Evolutionary conservation across 2,888 invertebrate species (phyloP).

Genomic region (Trachelus troglodyta): DNA sequence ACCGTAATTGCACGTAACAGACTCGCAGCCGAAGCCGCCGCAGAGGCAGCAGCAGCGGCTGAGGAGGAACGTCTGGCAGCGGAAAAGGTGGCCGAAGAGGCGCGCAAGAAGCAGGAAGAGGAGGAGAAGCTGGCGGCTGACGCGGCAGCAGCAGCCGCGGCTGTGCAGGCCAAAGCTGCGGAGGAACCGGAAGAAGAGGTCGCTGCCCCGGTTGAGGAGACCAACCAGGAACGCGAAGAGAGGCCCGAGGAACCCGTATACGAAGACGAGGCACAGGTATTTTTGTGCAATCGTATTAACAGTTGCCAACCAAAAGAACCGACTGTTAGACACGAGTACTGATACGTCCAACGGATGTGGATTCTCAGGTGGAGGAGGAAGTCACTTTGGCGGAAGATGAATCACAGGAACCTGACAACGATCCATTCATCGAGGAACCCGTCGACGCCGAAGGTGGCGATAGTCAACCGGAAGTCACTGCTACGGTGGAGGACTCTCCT

Average conservation of each 20-base stretch:
- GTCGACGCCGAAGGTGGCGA: slow-evolving; percentile 27
- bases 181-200: slow-evolving; percentile 44
- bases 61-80: slow-evolving; percentile 68
- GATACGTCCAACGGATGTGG: too few relatives aligned
- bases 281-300: neutral
- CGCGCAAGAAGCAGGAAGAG: slow-evolving; percentile 71
- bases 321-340: too few relatives aligned
- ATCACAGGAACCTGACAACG: slow-evolving; percentile 20
- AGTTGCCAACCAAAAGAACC: too few relatives aligned
- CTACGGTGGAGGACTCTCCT: slow-evolving; percentile 19
- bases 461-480: neutral
- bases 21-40: slow-evolving; percentile 40
- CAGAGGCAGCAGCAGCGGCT: slow-evolving; percentile 46
- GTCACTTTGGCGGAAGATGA: slow-evolving; percentile 31
- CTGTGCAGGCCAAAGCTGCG: slow-evolving; percentile 33
- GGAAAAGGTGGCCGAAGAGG: slow-evolving; percentile 68
- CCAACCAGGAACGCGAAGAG: slow-evolving; percentile 55
- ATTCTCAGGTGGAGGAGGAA: slow-evolving; percentile 38
- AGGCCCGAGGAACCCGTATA: slow-evolving; percentile 49
- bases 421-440: slow-evolving; percentile 39
- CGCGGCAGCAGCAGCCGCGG: slow-evolving; percentile 29
- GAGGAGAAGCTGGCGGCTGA: slow-evolving; percentile 75
- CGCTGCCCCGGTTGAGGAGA: slow-evolving; percentile 38
- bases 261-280: slow-evolving; percentile 57
- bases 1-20: too few relatives aligned